Base-by-base conservation (phyloP, 2,113 vertebrate genomes). In the Scomber scombrus region DNA sequence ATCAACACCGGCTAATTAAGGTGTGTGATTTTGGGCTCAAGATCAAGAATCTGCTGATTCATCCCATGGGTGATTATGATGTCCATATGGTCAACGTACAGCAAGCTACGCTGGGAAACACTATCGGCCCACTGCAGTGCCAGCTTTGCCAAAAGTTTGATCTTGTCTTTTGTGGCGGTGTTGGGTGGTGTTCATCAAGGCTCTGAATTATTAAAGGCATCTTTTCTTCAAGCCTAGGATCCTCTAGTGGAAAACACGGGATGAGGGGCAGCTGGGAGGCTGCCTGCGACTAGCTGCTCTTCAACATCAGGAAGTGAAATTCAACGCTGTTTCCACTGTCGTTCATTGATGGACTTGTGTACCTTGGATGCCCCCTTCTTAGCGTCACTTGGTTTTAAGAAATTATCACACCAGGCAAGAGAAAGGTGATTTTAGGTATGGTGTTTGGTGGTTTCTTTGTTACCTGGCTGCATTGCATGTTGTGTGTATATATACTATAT, bases 251-350 rank as follows among this genome's bases (percentile, higher is more conserved):
- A 93, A 94, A 95, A 94, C 86, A 78, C 75, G 81, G 93, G 90
- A 94, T 88, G 90, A 91, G 86, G 93, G 94, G 93, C 96, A 97
- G 96, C 92, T 96, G 96, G 93, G 93, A 95, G 93, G 94, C 94
- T 94, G 93, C 81, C 85, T 84, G 85, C 43, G 21, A 91, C 83
- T 93, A 91, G 87, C 90, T 91, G 82, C 72, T 71, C 71, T 68
- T 88, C 86, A 86, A 89, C 90, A 91, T 91, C 90, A 94, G 93
- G 93, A 94, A 94, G 88, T 94, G 95, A 94, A 95, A 96, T 88
- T 81, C 74, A 79, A 96, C 55, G 82, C 94, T 74, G 89, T 95
- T 95, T 95, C 93, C 94, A 95, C 89, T 93, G 87, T 69, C 62
- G 79, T 74, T 78, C 85, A 85, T 80, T 86, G 86, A 82, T 76